A percentile compares a stretch with the other conserved stretches of the same genome.
Conservation (phyloP, 2,797 vertebrate species). For the Psittacula echo region DNA sequence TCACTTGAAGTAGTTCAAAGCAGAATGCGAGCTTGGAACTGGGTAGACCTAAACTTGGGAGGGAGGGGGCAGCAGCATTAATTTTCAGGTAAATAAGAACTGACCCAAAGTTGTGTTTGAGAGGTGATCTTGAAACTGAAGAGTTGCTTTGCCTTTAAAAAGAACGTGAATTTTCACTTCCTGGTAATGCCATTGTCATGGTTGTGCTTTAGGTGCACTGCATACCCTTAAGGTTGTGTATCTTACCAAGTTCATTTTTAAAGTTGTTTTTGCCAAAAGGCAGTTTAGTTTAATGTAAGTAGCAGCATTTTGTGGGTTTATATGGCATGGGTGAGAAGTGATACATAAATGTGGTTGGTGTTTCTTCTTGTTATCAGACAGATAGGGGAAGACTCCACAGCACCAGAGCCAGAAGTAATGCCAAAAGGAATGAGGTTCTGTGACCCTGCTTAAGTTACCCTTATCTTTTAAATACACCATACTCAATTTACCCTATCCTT, state of each 20-base stretch:
- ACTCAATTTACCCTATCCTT: fast-evolving
- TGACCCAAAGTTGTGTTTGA: fast-evolving
- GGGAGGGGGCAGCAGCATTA: background rate
- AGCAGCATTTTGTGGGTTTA: background rate
- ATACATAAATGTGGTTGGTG: fast-evolving
- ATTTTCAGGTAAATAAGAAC: background rate
- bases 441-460: background rate
- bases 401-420: background rate
- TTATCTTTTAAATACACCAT: fast-evolving
- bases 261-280: background rate
- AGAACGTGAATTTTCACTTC: background rate
- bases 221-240: background rate
- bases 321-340: background rate
- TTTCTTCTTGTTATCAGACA: background rate
- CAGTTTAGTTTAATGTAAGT: background rate
- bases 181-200: background rate
- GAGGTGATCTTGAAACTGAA: fast-evolving
- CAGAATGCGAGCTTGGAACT: background rate
- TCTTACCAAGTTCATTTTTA: background rate
- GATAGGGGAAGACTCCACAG: background rate
- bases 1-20: background rate
- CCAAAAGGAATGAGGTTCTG: background rate
- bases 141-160: background rate
- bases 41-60: background rate
- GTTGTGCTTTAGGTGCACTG: background rate